Percentiles rank a stretch among this genome's conserved stretches.
phyloP scores from a whole-genome alignment of 2,113 vertebrate genomes.

The Rattus rattus region DNA sequence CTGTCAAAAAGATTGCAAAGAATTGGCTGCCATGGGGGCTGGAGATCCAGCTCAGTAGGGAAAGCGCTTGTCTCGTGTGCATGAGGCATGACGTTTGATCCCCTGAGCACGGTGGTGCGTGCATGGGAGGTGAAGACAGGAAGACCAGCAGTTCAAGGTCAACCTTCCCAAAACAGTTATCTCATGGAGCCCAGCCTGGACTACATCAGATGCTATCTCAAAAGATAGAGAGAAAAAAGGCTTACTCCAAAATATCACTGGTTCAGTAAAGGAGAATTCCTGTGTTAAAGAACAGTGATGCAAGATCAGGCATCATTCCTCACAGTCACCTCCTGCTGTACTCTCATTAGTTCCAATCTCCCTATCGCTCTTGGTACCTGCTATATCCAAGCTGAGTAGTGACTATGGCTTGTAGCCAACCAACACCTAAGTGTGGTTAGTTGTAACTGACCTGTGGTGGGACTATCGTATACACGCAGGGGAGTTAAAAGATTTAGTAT shows the following conservation, averaged over 20 bases:
- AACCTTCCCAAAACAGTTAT: not conserved
- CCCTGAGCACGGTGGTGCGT: not conserved
- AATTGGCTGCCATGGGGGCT: not conserved
- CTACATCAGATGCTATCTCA: not conserved
- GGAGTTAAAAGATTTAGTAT: not conserved
- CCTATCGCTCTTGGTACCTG: rapidly evolving
- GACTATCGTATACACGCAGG: rapidly evolving
- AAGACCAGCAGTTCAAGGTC: not conserved
- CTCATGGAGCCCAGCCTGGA: too few species aligned
- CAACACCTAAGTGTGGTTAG: not conserved
- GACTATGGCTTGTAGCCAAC: rapidly evolving
- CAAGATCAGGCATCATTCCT: not conserved
- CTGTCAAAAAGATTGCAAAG: not conserved
- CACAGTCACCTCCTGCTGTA: rapidly evolving
- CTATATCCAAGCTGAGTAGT: not conserved
- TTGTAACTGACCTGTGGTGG: rapidly evolving
- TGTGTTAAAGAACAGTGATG: not conserved
- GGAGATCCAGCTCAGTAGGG: not conserved
- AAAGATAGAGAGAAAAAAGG: not conserved
- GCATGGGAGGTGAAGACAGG: too few species aligned
- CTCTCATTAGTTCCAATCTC: not conserved
- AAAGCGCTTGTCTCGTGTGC: not conserved
- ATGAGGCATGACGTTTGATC: too few species aligned
- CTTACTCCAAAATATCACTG: not conserved
- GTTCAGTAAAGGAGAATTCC: not conserved